Evolutionary conservation across 2,888 invertebrate genomes (phyloP), one percentile per base, ranked within the genome.

Genomic region (Deilephila porcellus): DNA sequence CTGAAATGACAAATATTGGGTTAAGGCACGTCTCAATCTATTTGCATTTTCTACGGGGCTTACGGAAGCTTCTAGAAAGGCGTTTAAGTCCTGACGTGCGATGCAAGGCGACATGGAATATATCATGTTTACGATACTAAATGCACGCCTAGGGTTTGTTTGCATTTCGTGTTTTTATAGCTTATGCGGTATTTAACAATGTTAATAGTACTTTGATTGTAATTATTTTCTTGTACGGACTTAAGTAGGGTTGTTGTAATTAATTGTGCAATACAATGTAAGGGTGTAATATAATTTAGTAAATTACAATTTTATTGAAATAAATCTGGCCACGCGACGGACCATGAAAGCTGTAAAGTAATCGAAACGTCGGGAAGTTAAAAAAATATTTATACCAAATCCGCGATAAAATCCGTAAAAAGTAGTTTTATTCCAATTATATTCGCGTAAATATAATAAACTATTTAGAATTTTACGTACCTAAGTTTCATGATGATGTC

Each of bases 31-130:
- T 29, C 60, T 60, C 25, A 17, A 60, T 60, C 60, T 29, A 60
- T 60, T 25, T 60, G 25, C 29, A 3, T 25, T 25, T 60, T 32
- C 29, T 17, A 29, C 60, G 17, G 60, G 29, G 25, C 60, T 74
- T 79, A 76, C 75, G 52, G 52, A 52, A 70, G 53, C 52, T 53
- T 20, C 70, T 53, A 52, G 70, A 20, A n/a, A 52, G 20, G 20
- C 52, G 11, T 64, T 64, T 70, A 11, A 52, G 29, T 25, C 70
- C 19, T n/a, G 56, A 56, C 56, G 56, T 56, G 53, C 52, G 53
- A 17, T 56, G 19, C 7, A 56, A 17, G 56, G 17, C n/a, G n/a
- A 56, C 19, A 56, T n/a, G 19, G 56, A n/a, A n/a, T 56, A n/a
- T n/a, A n/a, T 56, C n/a, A n/a, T 25, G n/a, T 56, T 6, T n/a